These are phyloP conservation scores for Tamias sibiricus DNA, from an alignment of 2,113 vertebrate genomes.

Conservation along the genomic window DNA sequence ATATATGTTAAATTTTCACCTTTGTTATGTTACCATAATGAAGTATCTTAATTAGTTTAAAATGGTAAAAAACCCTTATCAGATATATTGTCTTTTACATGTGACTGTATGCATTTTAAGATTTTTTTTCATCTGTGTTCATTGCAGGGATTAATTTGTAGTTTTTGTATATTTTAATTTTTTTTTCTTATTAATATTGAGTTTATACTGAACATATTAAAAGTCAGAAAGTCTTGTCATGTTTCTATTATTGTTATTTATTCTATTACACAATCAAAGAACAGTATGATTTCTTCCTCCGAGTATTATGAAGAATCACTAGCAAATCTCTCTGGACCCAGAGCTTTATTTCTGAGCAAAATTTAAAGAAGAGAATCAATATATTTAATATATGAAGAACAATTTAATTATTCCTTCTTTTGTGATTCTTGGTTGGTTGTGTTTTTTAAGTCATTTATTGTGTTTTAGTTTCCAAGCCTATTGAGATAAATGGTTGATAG, in stretches of 20 bases:
- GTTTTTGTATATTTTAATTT: neutral
- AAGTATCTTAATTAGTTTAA: neutral
- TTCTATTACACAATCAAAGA: neutral
- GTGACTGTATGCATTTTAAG: neutral
- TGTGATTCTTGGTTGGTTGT: neutral
- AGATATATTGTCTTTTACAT: neutral
- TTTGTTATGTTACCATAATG: neutral
- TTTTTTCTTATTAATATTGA: neutral
- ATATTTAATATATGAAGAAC: neutral
- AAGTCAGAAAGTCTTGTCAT: too few species aligned
- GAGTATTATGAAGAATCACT: neutral
- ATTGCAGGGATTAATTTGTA: neutral
- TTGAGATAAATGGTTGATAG: neutral
- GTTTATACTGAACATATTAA: neutral
- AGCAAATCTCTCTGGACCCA: neutral
- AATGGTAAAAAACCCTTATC: neutral
- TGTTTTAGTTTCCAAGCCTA: neutral
- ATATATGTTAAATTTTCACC: neutral
- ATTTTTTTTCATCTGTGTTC: neutral
- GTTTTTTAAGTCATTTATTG: neutral
- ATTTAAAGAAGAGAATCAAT: neutral
- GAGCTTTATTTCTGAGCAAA: neutral
- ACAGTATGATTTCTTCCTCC: neutral
- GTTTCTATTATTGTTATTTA: neutral
- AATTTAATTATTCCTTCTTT: neutral